Evolutionary conservation across 2,113 vertebrate genomes (phyloP).

Genomic region (Pelusios castaneus): DNA sequence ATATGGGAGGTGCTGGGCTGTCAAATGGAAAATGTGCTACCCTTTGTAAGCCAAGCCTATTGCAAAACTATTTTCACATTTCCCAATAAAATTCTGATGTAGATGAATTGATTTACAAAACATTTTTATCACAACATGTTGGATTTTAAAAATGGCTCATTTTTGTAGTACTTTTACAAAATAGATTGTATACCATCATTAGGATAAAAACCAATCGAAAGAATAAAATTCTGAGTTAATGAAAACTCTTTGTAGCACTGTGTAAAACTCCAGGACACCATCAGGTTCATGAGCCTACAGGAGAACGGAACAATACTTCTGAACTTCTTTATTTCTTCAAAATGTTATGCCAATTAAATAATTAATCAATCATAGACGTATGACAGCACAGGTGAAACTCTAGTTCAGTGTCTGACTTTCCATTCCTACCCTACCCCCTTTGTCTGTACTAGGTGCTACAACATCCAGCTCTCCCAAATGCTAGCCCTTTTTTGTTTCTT

Average conservation of each 20-base stretch:
- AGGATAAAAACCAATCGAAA: constrained; percentile 37
- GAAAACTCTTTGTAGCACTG: not conserved
- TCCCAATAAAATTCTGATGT: not conserved
- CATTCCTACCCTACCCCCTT: not conserved
- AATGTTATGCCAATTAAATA: not conserved
- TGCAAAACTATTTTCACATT: constrained; percentile 34
- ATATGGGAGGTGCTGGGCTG: constrained; percentile 32
- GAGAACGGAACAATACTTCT: constrained; percentile 3
- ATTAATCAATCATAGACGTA: not conserved
- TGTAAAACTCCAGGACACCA: not conserved
- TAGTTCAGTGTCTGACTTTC: not conserved
- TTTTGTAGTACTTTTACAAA: constrained; percentile 23
- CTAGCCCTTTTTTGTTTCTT: not conserved
- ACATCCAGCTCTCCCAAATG: not conserved
- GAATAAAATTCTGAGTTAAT: not conserved
- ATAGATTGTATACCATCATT: constrained; percentile 13
- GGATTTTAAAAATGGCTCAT: constrained; percentile 1
- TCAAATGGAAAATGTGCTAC: constrained; percentile 43
- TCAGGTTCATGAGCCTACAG: constrained; percentile 18
- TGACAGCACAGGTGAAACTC: not conserved
- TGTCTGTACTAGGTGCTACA: not conserved
- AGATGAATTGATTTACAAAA: constrained; percentile 55
- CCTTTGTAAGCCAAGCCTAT: constrained; percentile 2
- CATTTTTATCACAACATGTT: constrained; percentile 21
- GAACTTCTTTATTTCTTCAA: constrained; percentile 16